Conservation (phyloP, 2,888 invertebrate species). For the Eupithecia subfuscata region DNA sequence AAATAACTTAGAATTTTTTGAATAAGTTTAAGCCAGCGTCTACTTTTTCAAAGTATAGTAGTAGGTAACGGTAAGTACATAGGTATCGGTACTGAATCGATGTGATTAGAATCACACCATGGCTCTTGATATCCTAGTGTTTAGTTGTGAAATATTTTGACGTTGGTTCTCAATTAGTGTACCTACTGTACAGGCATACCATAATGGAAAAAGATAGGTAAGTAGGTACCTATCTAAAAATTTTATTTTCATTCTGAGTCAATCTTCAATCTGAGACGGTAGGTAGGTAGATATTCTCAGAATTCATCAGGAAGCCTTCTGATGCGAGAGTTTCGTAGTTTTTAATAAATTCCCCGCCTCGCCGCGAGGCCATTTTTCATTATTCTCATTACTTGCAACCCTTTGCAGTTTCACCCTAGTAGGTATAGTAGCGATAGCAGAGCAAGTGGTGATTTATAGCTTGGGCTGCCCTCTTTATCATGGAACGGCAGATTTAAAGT, state of each 20-base stretch:
- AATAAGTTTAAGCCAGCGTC: too few relatives aligned
- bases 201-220: neutral
- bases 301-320: constrained; percentile 14
- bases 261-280: neutral
- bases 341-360: constrained; percentile 67
- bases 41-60: too few relatives aligned
- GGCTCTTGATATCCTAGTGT: neutral
- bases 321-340: constrained; percentile 57
- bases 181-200: neutral
- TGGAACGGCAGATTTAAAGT: neutral
- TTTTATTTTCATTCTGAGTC: neutral
- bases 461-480: neutral
- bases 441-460: constrained; percentile 16
- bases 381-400: constrained; percentile 67
- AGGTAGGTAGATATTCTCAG: neutral
- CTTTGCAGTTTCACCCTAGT: constrained; percentile 69
- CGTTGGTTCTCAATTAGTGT: too few relatives aligned
- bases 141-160: neutral
- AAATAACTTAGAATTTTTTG: neutral
- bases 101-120: too few relatives aligned
- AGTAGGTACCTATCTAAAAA: too few relatives aligned
- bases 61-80: too few relatives aligned
- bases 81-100: too few relatives aligned
- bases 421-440: constrained; percentile 56
- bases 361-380: constrained; percentile 75